phyloP scores from a whole-genome alignment of 2,888 invertebrate species.

The Polydrusus pterygomalis region DNA sequence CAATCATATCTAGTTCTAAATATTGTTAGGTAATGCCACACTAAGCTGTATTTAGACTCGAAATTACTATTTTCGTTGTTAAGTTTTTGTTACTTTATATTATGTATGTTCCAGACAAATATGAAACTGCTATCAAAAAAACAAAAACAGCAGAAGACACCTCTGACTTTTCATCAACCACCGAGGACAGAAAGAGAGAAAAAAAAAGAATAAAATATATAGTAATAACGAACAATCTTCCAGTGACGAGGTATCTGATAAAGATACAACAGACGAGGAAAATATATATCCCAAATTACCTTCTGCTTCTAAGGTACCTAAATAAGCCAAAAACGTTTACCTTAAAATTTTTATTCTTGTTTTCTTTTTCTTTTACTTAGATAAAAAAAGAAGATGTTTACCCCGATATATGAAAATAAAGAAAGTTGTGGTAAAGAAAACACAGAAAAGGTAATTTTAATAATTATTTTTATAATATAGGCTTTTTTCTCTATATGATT shows the following conservation, averaged over 20 bases:
- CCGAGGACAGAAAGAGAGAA: not conserved
- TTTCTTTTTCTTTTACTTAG: not conserved
- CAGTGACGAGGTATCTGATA: not conserved
- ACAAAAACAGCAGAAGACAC: slow-evolving; percentile 1
- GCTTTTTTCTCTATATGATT: no score
- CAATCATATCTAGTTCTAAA: not conserved
- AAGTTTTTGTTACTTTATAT: not conserved
- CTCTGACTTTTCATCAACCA: not conserved
- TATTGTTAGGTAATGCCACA: not conserved
- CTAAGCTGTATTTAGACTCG: not conserved
- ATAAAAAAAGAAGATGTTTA: slow-evolving; percentile 3
- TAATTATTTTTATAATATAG: not conserved
- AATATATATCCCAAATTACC: slow-evolving; percentile 4
- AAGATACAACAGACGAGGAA: slow-evolving; percentile 4
- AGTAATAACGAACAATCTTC: not conserved
- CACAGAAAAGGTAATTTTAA: not conserved
- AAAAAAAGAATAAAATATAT: not conserved
- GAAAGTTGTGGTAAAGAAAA: not conserved
- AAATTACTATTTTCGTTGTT: not conserved
- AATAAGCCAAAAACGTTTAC: slow-evolving; percentile 1
- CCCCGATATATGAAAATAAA: not conserved
- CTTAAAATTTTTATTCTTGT: not conserved
- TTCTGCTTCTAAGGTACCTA: not conserved
- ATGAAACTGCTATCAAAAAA: slow-evolving; percentile 1
- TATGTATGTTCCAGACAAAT: slow-evolving; percentile 1